Percentiles rank a stretch among this genome's conserved stretches.
Conservation (phyloP, 1,140 invertebrate species). For the Zaprionus gabonicus region DNA sequence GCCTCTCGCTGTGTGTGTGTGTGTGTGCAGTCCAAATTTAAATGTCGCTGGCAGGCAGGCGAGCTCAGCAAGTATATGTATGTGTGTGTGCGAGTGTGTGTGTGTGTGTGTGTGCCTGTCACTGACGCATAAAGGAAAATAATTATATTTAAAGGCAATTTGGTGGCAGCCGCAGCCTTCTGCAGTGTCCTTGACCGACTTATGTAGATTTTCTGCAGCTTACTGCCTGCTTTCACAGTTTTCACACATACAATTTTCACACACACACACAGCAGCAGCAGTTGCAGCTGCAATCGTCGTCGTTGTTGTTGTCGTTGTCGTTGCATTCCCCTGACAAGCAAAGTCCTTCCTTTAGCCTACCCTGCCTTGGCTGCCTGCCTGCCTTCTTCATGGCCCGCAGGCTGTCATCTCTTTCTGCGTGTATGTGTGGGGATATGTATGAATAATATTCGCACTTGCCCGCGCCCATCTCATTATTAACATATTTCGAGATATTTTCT, state of each 20-base stretch:
- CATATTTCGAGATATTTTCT: conserved; percentile 79
- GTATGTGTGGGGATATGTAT: conserved; percentile 28
- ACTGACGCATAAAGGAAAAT: conserved; percentile 77
- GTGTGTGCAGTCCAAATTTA: conserved; percentile 70
- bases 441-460: conserved; percentile 54
- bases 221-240: conserved; percentile 66
- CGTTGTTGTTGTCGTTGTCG: background rate
- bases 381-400: background rate
- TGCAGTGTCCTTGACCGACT: conserved; percentile 83
- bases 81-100: too few species aligned
- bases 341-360: background rate
- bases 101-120: conserved; percentile 53
- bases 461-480: conserved; percentile 76
- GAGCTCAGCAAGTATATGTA: conserved; percentile 9
- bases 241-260: conserved; percentile 36
- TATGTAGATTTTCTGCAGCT: conserved; percentile 71
- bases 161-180: conserved; percentile 71
- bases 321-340: conserved; percentile 1
- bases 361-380: background rate
- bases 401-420: conserved; percentile 1
- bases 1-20: conserved; percentile 24
- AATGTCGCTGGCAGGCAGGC: conserved; percentile 72
- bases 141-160: conserved; percentile 84
- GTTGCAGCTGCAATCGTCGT: conserved; percentile 22
- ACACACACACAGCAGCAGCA: background rate